phyloP scores from a whole-genome alignment of 2,888 invertebrate species.

The Timema podura region DNA sequence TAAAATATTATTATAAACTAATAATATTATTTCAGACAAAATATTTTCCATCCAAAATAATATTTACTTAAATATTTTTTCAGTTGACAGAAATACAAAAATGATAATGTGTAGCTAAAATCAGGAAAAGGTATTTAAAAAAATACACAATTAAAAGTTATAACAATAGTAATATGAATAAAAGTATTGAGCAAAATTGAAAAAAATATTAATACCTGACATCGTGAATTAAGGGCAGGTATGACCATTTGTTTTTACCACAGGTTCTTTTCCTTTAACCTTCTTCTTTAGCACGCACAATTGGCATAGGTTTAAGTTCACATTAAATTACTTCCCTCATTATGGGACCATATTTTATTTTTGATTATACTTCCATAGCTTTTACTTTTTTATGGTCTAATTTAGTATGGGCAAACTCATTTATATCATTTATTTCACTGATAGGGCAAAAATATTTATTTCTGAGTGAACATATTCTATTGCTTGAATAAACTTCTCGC shows the following conservation, averaged over 20 bases:
- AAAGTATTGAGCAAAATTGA: neutral
- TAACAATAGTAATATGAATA: neutral
- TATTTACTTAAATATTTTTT: too few relatives aligned
- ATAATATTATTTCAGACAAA: too few relatives aligned
- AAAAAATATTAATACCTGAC: neutral
- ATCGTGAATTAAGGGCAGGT: neutral
- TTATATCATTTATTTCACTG: neutral
- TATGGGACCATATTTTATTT: neutral
- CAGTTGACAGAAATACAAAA: too few relatives aligned
- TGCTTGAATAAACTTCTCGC: too few relatives aligned
- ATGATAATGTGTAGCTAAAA: neutral
- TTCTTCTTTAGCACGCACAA: neutral
- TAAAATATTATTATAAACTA: too few relatives aligned
- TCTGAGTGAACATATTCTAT: too few relatives aligned
- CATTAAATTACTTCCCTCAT: neutral
- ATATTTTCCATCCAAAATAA: too few relatives aligned
- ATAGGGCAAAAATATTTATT: too few relatives aligned
- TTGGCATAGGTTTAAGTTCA: neutral
- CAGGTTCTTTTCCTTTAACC: too few relatives aligned
- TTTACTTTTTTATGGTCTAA: neutral
- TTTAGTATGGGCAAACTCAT: neutral
- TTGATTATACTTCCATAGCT: neutral
- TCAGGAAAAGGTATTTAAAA: neutral
- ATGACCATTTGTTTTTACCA: neutral
- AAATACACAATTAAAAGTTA: neutral